Evolutionary conservation across 2,113 vertebrate genomes (phyloP), one percentile per base, ranked within the genome.

Genomic region (Dasyprocta punctata): DNA sequence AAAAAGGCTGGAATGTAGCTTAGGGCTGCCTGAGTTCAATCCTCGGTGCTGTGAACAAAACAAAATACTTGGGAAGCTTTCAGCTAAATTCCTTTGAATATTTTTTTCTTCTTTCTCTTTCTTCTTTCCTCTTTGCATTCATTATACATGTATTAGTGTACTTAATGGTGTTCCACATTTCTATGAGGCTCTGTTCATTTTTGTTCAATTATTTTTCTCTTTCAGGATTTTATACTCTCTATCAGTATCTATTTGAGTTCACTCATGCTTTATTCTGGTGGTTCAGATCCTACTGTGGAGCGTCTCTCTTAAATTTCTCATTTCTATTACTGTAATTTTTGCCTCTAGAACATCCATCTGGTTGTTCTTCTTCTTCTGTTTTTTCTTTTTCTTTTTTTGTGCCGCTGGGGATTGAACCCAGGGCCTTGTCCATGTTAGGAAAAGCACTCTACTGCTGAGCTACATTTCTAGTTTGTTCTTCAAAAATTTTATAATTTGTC

Each of bases 301-400:
- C 26, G 26, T 47, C 56, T 86, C 5, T 90, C 41, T n/a, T 86
- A 16, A 90, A 84, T n/a, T 65, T 71, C 78, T 81, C 30, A 47
- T 93, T 69, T 86, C 33, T 78, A n/a, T 80, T 82, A 73, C 30
- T 93, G 28, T 85, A 38, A 19, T 94, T 94, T 96, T 80, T 33
- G 84, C 81, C 44, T 86, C 82, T 24, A 87, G 20, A n/a, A 38
- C 14, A 77, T 82, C 26, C 26, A 73, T 94, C 17, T 86, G 24
- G 24, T 86, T 90, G 28, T 77, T 77, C n/a, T 69, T 65, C 26
- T 65, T 33, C 65, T 80, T 95, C 7, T 22, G 26, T 41, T 26
- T 49, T 13, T 73, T 41, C 3, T 22, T 11, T 22, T 73, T 41
- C 16, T 20, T 36, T 49, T 36, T 54, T 54, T 54, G 10, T 54